Conservation (phyloP, 2,888 invertebrate species). For the Spicauda simplicius region DNA sequence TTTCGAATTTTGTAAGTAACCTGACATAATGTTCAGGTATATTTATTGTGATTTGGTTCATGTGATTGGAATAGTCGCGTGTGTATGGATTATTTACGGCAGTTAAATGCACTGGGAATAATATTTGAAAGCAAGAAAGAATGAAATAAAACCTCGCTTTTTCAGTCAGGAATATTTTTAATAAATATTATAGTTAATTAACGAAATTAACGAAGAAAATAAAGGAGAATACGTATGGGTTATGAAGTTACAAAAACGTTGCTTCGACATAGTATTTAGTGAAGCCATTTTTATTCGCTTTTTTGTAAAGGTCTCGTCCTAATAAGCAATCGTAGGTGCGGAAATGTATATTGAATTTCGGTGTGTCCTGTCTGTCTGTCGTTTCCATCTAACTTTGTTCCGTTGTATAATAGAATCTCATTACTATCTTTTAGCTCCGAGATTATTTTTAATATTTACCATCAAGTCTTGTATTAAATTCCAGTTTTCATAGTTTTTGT, state of each 20-base stretch:
- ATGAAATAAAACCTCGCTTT: too few species aligned
- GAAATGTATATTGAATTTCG: conserved; percentile 47
- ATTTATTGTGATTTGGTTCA: too few species aligned
- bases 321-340: conserved; percentile 50
- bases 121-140: too few species aligned
- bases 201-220: not conserved
- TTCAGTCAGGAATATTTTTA: too few species aligned
- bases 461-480: conserved; percentile 1
- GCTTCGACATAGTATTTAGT: not conserved
- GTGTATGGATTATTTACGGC: too few species aligned
- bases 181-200: too few species aligned
- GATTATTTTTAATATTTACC: conserved; percentile 8
- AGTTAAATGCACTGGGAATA: too few species aligned
- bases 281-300: conserved; percentile 32
- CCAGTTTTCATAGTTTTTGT: conserved; percentile 8
- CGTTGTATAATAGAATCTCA: conserved; percentile 65
- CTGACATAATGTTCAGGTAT: too few species aligned
- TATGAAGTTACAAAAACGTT: conserved; percentile 36
- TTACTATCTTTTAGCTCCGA: conserved; percentile 27
- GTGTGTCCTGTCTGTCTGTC: conserved; percentile 50
- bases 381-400: conserved; percentile 71
- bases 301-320: conserved; percentile 54
- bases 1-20: too few species aligned
- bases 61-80: too few species aligned
- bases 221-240: not conserved